These are phyloP conservation scores for Listronotus oregonensis DNA, from an alignment of 1,140 invertebrate species.

Conservation along the genomic window DNA sequence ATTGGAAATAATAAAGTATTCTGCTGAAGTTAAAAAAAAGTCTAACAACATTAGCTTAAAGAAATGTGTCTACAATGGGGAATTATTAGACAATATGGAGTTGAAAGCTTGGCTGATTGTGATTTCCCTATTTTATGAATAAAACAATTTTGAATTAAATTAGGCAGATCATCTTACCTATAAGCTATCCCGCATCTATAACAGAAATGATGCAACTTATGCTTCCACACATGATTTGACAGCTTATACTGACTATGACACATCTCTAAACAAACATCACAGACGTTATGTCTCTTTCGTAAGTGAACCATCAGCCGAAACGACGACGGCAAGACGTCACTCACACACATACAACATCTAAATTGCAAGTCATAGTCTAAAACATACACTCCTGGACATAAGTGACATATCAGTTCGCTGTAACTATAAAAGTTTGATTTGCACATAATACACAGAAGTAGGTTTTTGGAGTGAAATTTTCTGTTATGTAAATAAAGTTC, in stretches of 20 bases:
- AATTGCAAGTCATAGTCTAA: slow-evolving; percentile 68
- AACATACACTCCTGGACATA: slow-evolving; percentile 77
- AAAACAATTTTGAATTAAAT: too few relatives aligned
- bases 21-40: too few relatives aligned
- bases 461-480: slow-evolving; percentile 81
- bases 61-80: too few relatives aligned
- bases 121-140: too few relatives aligned
- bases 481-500: slow-evolving; percentile 83
- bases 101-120: too few relatives aligned
- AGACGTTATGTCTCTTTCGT: slow-evolving; percentile 78
- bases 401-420: slow-evolving; percentile 81
- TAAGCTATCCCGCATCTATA: slow-evolving; percentile 85
- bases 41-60: too few relatives aligned
- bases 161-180: slow-evolving; percentile 55
- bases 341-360: slow-evolving; percentile 75
- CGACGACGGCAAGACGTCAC: slow-evolving; percentile 76
- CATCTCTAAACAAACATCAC: slow-evolving; percentile 82
- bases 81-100: too few relatives aligned
- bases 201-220: slow-evolving; percentile 83
- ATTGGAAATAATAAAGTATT: too few relatives aligned
- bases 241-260: slow-evolving; percentile 76
- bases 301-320: slow-evolving; percentile 85
- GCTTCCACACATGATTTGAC: slow-evolving; percentile 86
- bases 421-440: slow-evolving; percentile 84
- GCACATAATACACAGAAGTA: slow-evolving; percentile 81